Conservation (phyloP, 1,140 invertebrate genomes). For the Watersipora subatra region DNA sequence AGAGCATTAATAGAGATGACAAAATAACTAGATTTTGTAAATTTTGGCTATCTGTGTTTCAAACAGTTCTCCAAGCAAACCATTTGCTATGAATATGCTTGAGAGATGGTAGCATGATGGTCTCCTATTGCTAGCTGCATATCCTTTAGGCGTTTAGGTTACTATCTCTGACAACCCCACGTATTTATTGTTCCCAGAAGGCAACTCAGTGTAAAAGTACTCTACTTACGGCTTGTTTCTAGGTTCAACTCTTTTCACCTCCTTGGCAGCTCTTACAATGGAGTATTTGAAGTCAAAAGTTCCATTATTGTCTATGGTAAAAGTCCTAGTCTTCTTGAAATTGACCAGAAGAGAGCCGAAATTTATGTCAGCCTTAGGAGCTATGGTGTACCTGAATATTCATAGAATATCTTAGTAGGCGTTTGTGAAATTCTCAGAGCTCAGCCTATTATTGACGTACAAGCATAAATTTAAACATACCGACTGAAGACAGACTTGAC, state of each 20-base stretch:
- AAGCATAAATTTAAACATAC: slow-evolving; percentile 21
- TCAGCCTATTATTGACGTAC: neutral
- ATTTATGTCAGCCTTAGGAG: slow-evolving; percentile 36
- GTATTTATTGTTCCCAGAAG: no score
- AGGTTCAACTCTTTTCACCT: slow-evolving; percentile 6
- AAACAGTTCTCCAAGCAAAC: no score
- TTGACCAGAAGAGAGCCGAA: slow-evolving; percentile 37
- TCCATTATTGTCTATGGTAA: slow-evolving; percentile 39
- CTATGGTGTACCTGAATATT: slow-evolving; percentile 29
- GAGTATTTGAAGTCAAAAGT: slow-evolving; percentile 40
- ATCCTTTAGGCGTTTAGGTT: no score
- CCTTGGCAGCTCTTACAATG: slow-evolving; percentile 28
- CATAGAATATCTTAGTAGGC: neutral
- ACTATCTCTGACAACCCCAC: no score
- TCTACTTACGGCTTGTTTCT: slow-evolving; percentile 24
- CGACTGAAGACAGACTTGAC: slow-evolving; percentile 37
- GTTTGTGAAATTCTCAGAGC: neutral
- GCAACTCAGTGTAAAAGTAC: no score
- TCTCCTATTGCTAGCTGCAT: no score
- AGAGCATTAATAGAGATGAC: no score
- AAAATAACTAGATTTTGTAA: no score
- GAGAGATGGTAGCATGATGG: no score
- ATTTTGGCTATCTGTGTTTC: no score
- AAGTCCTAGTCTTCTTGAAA: slow-evolving; percentile 31
- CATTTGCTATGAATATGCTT: no score